A percentile compares a stretch with the other conserved stretches of the same genome.
Evolutionary conservation across 1,140 invertebrate species (phyloP).

Genomic region (Cotesia typhae): DNA sequence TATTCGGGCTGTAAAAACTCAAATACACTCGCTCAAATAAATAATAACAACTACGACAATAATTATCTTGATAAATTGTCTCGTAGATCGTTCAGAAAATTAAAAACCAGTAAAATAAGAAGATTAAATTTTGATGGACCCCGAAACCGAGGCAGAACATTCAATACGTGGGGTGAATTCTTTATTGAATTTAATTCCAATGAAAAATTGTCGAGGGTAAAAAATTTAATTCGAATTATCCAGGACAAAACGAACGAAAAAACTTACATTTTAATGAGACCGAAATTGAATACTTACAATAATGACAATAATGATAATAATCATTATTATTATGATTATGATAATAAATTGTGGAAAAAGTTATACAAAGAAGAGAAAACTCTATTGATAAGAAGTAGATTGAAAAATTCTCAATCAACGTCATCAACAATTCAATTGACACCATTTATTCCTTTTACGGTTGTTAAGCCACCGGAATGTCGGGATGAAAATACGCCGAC

Average conservation of each 20-base stretch:
- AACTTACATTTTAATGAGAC: constrained; percentile 37
- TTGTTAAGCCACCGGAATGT: constrained; percentile 26
- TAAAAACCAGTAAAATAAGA: background rate
- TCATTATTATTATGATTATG: background rate
- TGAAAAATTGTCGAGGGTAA: constrained; percentile 34
- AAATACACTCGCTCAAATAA: constrained; percentile 3
- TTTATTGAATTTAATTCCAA: background rate
- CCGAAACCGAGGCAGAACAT: no score
- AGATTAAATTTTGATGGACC: no score
- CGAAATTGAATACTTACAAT: constrained; percentile 16
- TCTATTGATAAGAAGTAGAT: constrained; percentile 45
- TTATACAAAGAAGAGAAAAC: constrained; percentile 40
- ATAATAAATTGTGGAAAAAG: constrained; percentile 9
- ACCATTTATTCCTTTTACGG: constrained; percentile 20
- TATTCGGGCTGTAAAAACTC: background rate
- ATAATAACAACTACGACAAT: background rate
- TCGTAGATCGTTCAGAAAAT: background rate
- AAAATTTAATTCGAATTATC: constrained; percentile 44
- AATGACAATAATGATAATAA: background rate
- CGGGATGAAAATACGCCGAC: constrained; percentile 23
- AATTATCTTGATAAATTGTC: no score
- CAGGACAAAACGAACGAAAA: constrained; percentile 28
- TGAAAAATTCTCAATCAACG: constrained; percentile 38
- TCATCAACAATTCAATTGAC: background rate
- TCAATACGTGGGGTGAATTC: no score